Base-by-base conservation (phyloP, 1,140 invertebrate species). In the Drosophila simulans region DNA sequence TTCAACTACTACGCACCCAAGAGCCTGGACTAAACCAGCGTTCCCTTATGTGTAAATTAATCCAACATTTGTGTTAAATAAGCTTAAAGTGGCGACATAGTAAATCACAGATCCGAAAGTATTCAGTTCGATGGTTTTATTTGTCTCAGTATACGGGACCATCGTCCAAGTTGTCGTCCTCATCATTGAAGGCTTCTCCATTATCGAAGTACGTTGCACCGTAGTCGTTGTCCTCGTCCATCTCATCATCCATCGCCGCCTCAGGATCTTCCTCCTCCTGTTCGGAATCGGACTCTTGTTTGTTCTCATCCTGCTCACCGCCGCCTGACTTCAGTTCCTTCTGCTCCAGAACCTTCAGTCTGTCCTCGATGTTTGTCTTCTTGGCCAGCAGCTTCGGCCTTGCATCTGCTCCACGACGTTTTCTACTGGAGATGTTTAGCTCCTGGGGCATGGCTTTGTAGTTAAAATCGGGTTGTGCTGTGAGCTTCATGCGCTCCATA, bases 191-290 rank as follows among this genome's bases (percentile, higher is more conserved):
- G 27, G 94, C 94, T 93, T 97, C 97, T 13, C 97, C 97, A 93
- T 97, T 97, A 91, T 98, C 97, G 92, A 97, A 97, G 86, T 97
- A 97, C 89, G 95, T 96, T 80, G 96, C 95, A 3, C 94, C 95
- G 92, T 97, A 97, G 92, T 96, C 95, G n/a, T 95, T 96, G 20
- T 95, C 95, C 71, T 95, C 94, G 76, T 95, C 95, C 94, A 95
- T 95, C 84, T 95, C 95, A 70, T 95, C 94, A 68, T 95, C 95
- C 22, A 92, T 49, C 22, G 94, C 93, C 1, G 94, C 93, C 15
- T 94, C 93, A 43, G 93, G 92, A 27, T 93, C 93, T 57, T 93
- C 93, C 8, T 94, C 93, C 0, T 93, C 93, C 4, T 77, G 75
- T 8, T 89, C 84, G 1, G 85, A 90, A 3, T 93, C 93, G 5